A percentile compares a stretch with the other conserved stretches of the same genome.
These are phyloP conservation scores for Cryptotermes secundus DNA, from an alignment of 1,140 invertebrate species.

Conservation along the genomic window DNA sequence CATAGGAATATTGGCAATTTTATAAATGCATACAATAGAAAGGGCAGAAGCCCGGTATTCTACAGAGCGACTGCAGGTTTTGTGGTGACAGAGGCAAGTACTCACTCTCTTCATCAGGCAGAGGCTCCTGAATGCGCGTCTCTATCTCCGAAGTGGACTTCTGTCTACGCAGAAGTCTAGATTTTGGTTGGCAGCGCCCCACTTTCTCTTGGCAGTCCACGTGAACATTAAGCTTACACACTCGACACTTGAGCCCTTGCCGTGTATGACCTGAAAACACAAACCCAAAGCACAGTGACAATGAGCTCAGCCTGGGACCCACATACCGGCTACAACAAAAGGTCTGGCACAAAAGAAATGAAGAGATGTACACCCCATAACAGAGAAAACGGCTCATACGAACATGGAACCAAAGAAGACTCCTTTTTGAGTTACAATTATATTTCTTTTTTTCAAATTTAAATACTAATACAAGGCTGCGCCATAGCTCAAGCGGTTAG, in stretches of 20 bases:
- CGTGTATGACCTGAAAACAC: conserved; percentile 74
- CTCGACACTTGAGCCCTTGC: conserved; percentile 85
- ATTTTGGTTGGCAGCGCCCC: conserved; percentile 78
- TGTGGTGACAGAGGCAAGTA: too few species aligned
- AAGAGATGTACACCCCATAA: background rate
- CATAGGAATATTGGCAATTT: too few species aligned
- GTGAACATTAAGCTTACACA: conserved; percentile 91
- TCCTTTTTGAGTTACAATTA: background rate
- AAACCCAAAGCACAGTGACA: background rate
- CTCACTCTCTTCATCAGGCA: conserved; percentile 73
- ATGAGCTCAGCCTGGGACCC: background rate
- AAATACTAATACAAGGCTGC: too few species aligned
- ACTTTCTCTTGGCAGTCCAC: conserved; percentile 82
- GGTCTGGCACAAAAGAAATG: background rate
- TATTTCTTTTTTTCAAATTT: background rate
- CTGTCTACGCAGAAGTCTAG: conserved; percentile 77
- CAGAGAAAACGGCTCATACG: background rate
- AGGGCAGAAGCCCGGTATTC: too few species aligned
- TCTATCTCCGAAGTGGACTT: conserved; percentile 71
- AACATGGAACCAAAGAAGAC: background rate
- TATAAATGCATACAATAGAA: too few species aligned
- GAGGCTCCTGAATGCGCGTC: conserved; percentile 55
- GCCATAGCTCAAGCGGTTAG: too few species aligned
- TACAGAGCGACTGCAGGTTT: too few species aligned
- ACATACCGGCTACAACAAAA: background rate